phyloP scores from a whole-genome alignment of 2,888 invertebrate species.

The Vesta saturnalis region DNA sequence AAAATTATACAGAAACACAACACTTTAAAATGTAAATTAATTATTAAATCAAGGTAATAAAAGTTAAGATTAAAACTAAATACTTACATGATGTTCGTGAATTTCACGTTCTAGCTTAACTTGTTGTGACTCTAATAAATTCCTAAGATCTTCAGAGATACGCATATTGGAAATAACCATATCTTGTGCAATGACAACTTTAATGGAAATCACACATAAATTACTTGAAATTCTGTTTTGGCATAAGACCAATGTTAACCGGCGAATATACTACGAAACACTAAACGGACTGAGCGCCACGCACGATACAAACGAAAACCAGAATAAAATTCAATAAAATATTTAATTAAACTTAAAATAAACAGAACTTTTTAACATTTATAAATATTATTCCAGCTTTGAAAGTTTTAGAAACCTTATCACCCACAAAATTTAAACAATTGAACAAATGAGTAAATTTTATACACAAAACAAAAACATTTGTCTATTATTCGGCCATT shows the following conservation, averaged over 20 bases:
- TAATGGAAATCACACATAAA: slow-evolving; percentile 11
- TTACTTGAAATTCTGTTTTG: background rate
- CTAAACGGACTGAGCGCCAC: slow-evolving; percentile 45
- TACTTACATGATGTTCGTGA: slow-evolving; percentile 37
- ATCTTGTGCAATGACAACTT: too few relatives aligned
- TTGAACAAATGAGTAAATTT: background rate
- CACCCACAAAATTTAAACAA: background rate
- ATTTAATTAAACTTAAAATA: slow-evolving; percentile 4
- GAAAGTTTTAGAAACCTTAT: background rate
- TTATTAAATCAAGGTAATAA: slow-evolving; percentile 11
- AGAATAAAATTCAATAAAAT: slow-evolving; percentile 45
- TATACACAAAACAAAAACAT: slow-evolving; percentile 7
- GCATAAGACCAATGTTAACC: slow-evolving; percentile 20
- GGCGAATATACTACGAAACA: slow-evolving; percentile 30
- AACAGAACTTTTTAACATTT: background rate
- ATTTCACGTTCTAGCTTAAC: slow-evolving; percentile 28
- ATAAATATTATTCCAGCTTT: background rate
- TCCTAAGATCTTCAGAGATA: slow-evolving; percentile 27
- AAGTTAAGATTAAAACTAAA: slow-evolving; percentile 18
- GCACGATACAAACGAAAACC: slow-evolving; percentile 47
- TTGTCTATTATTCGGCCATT: background rate
- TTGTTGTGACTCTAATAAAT: slow-evolving; percentile 25
- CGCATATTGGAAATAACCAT: slow-evolving; percentile 30
- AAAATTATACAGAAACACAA: too few relatives aligned
- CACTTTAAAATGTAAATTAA: slow-evolving; percentile 7